Evolutionary conservation across 2,113 vertebrate genomes (phyloP).

Genomic region (Dendropsophus ebraccatus): DNA sequence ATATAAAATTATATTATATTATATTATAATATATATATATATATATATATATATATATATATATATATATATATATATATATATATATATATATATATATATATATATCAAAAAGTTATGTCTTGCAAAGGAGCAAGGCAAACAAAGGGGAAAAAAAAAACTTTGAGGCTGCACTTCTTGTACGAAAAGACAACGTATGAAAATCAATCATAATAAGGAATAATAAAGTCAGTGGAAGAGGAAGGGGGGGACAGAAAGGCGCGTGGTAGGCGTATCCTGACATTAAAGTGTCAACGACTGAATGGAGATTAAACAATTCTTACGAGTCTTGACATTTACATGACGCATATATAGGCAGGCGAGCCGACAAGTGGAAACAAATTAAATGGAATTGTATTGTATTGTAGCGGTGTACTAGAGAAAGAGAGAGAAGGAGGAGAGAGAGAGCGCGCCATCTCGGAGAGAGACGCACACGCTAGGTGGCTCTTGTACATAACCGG

Average conservation of each 20-base stretch:
- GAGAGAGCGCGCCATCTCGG: not conserved
- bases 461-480: not conserved
- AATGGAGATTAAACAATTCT: slow-evolving; percentile 17
- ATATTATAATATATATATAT: too few relatives aligned
- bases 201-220: not conserved
- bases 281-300: slow-evolving; percentile 22
- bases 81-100: too few relatives aligned
- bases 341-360: not conserved
- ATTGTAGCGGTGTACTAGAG: not conserved
- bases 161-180: not conserved
- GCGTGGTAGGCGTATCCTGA: not conserved
- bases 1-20: too few relatives aligned
- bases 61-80: too few relatives aligned
- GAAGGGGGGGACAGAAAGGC: not conserved
- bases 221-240: not conserved
- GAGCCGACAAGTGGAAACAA: not conserved
- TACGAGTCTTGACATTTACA: not conserved
- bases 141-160: not conserved
- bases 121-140: too few relatives aligned
- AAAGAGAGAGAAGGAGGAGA: not conserved
- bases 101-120: too few relatives aligned
- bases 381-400: not conserved
- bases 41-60: too few relatives aligned
- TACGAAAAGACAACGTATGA: not conserved
- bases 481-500: not conserved